These are phyloP conservation scores for Chrysina gloriosa DNA, from an alignment of 2,888 invertebrate genomes.

Conservation along the genomic window DNA sequence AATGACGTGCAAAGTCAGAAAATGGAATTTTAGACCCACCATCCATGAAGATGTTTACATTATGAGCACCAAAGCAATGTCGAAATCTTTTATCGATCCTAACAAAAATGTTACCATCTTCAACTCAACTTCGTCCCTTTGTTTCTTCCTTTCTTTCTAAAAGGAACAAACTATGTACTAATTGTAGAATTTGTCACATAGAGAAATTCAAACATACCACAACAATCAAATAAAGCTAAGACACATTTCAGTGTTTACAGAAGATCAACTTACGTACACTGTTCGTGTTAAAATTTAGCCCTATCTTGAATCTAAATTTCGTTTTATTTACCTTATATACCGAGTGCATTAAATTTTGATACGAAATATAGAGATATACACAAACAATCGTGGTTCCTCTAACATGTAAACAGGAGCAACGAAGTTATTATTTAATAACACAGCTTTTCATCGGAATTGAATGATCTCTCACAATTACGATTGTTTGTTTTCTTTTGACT, in stretches of 20 bases:
- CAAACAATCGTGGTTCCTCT: neutral
- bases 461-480: slow-evolving; percentile 2
- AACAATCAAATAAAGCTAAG: neutral
- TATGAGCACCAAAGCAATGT: no score
- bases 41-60: no score
- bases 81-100: no score
- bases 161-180: no score
- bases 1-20: no score
- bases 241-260: neutral
- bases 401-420: slow-evolving; percentile 15
- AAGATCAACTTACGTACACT: neutral
- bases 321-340: slow-evolving; percentile 29
- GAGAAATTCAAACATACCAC: neutral
- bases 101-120: no score
- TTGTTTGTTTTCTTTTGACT: neutral
- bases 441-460: slow-evolving; percentile 5
- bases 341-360: no score
- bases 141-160: no score
- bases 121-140: no score
- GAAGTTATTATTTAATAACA: slow-evolving; percentile 31
- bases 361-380: no score
- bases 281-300: slow-evolving; percentile 16
- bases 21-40: no score
- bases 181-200: neutral
- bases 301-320: slow-evolving; percentile 41